Conservation (phyloP, 2,113 vertebrate species). For the Aldabrachelys gigantea region DNA sequence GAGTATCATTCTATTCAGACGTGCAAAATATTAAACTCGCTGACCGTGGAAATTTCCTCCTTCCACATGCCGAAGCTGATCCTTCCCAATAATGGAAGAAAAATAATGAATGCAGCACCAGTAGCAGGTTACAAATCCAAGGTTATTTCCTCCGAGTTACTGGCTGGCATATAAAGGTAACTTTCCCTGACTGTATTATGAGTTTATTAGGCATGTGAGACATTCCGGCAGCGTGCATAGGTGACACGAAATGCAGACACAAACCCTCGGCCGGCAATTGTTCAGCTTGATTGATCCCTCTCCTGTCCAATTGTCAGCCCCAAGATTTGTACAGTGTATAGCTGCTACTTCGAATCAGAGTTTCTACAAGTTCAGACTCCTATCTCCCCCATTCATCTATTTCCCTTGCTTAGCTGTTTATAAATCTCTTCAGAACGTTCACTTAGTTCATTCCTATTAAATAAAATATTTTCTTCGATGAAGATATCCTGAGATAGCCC, state of each 20-base stretch:
- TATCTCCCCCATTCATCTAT: not conserved
- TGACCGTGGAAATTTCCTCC: not conserved
- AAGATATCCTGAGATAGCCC: not conserved
- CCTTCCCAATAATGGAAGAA: not conserved
- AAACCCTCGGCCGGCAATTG: accelerated
- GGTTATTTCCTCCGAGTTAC: not conserved
- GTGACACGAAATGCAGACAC: not conserved
- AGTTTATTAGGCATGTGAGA: not conserved
- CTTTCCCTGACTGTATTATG: not conserved
- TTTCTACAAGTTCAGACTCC: not conserved
- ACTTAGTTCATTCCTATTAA: not conserved
- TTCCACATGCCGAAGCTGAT: not conserved
- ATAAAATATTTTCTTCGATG: not conserved
- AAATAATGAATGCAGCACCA: not conserved
- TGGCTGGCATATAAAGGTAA: not conserved
- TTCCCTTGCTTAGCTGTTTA: not conserved
- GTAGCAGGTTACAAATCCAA: not conserved
- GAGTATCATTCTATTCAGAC: not conserved
- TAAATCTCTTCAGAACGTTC: not conserved
- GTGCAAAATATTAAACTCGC: not conserved
- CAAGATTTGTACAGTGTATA: not conserved
- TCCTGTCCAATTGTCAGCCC: not conserved
- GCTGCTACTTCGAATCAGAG: not conserved
- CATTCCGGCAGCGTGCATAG: not conserved
- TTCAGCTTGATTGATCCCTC: not conserved